Conservation (phyloP, 2,113 vertebrate genomes). For the Neodon shergylaensis region DNA sequence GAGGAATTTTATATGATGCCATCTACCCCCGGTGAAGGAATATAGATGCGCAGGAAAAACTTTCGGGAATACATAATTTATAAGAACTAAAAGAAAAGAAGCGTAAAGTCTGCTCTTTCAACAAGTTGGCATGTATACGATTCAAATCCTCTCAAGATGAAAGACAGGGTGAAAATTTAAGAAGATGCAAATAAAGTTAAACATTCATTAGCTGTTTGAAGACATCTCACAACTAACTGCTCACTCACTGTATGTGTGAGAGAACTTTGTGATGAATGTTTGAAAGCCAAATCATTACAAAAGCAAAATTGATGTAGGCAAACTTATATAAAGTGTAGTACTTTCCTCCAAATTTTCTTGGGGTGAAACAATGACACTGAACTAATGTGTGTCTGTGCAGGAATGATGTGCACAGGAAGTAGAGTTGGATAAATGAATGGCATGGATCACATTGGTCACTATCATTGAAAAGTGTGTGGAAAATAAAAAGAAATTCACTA, state of each 20-base stretch:
- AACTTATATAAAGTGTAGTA: neutral
- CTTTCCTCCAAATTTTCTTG: neutral
- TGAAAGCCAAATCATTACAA: neutral
- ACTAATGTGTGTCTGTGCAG: neutral
- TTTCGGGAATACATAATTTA: neutral
- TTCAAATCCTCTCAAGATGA: neutral
- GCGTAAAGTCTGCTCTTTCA: neutral
- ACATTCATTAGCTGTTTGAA: neutral
- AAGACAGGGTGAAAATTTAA: too few relatives aligned
- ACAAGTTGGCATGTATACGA: neutral
- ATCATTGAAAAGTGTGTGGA: neutral
- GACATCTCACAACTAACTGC: neutral
- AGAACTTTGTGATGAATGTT: neutral
- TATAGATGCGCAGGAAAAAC: neutral
- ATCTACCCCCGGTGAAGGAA: neutral
- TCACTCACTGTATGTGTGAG: neutral
- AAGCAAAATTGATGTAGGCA: neutral
- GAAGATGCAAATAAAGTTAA: neutral
- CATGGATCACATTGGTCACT: neutral
- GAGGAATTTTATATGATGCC: neutral
- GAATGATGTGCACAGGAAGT: neutral
- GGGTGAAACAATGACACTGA: neutral
- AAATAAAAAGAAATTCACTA: neutral
- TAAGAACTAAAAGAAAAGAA: neutral
- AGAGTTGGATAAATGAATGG: neutral